A percentile compares a stretch with the other conserved stretches of the same genome.
Evolutionary conservation across 2,797 vertebrate species (phyloP).

Genomic region (Lophius americanus): DNA sequence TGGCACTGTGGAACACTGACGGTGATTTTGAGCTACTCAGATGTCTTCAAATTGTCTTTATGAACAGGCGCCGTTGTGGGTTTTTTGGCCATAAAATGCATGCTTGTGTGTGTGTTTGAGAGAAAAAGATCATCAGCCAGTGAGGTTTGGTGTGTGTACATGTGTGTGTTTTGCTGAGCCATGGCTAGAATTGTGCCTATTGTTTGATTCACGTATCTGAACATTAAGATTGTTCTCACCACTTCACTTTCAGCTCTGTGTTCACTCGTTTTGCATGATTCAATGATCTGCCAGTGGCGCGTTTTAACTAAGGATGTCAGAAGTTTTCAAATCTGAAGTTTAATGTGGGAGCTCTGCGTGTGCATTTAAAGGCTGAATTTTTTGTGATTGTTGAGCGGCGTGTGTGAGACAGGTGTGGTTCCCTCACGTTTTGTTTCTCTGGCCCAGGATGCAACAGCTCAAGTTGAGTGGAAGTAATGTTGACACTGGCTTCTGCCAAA

Average conservation of each 20-base stretch:
- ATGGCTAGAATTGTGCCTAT: conserved; percentile 35
- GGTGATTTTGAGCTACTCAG: not conserved
- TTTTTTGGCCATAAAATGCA: conserved; percentile 10
- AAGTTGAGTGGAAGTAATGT: conserved; percentile 14
- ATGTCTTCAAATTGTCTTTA: conserved; percentile 9
- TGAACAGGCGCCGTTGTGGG: conserved; percentile 17
- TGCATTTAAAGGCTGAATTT: not conserved
- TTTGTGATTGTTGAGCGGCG: conserved; percentile 19
- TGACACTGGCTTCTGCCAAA: conserved; percentile 35
- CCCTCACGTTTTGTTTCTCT: conserved; percentile 24
- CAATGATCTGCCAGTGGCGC: conserved; percentile 43
- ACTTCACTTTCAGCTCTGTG: conserved; percentile 38
- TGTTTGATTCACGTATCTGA: conserved; percentile 22
- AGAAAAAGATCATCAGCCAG: not conserved
- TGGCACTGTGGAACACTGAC: too few species aligned
- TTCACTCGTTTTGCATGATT: conserved; percentile 53
- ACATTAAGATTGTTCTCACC: conserved; percentile 29
- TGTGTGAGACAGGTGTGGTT: conserved; percentile 38
- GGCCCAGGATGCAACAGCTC: conserved; percentile 29
- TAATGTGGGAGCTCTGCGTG: conserved; percentile 11
- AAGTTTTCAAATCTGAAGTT: conserved; percentile 19
- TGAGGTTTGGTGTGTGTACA: not conserved
- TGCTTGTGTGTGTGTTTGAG: conserved; percentile 15
- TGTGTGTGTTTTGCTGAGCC: conserved; percentile 2
- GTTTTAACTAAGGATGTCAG: conserved; percentile 54